These are phyloP conservation scores for Antheraea assamensis DNA, from an alignment of 2,888 invertebrate genomes.

Conservation along the genomic window DNA sequence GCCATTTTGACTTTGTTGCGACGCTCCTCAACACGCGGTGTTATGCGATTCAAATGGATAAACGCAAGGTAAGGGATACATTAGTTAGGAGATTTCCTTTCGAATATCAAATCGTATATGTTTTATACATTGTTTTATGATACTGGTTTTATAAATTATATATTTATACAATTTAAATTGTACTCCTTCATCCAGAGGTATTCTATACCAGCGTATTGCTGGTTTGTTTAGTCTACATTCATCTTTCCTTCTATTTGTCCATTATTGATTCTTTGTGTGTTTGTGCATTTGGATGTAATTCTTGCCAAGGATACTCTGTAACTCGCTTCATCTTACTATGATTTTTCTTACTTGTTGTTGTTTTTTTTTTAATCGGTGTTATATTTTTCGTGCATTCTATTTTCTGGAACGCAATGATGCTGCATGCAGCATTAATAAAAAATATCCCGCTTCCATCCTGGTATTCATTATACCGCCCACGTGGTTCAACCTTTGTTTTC, in stretches of 20 bases:
- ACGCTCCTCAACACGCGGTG: constrained; percentile 8
- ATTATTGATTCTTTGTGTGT: not conserved
- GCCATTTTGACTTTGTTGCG: constrained; percentile 13
- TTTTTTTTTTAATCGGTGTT: too few species aligned
- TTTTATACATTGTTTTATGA: constrained; percentile 4
- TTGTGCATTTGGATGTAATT: too few species aligned
- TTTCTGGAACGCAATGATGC: too few species aligned
- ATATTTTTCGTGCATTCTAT: too few species aligned
- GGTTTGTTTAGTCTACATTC: not conserved
- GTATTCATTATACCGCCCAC: not conserved
- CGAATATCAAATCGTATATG: not conserved
- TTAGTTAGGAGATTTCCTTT: constrained; percentile 1
- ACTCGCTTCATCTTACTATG: too few species aligned
- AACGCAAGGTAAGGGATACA: not conserved
- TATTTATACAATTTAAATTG: not conserved
- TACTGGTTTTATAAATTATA: not conserved
- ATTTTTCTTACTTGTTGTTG: too few species aligned
- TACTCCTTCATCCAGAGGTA: not conserved
- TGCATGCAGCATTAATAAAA: not conserved
- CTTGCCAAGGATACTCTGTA: too few species aligned
- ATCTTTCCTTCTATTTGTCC: not conserved
- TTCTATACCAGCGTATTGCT: too few species aligned
- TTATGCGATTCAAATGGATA: constrained; percentile 3
- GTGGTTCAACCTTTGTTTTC: not conserved
- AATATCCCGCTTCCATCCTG: not conserved